phyloP scores from a whole-genome alignment of 30 jellyfish, hydroid and myxozoan genomes.

The Hydractinia symbiolongicarpus region DNA sequence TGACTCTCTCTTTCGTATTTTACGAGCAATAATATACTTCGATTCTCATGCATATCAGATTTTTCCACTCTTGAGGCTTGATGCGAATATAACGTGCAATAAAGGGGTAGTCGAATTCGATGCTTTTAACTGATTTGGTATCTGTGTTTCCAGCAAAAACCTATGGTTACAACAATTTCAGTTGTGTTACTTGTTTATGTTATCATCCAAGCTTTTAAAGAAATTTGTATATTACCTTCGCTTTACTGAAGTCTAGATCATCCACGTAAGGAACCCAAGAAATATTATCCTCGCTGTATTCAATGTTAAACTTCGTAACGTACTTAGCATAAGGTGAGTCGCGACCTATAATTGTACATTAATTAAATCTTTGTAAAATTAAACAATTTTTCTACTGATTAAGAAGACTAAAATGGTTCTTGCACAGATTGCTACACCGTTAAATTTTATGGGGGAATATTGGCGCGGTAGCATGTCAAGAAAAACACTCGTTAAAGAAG shows the following conservation, averaged over 20 bases:
- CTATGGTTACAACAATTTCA: not conserved
- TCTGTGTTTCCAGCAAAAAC: constrained; percentile 1
- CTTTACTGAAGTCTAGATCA: too few species aligned
- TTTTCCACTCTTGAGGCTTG: constrained; percentile 12
- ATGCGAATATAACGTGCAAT: constrained; percentile 21
- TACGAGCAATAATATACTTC: constrained; percentile 15
- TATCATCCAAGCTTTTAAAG: too few species aligned
- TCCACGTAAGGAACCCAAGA: not conserved
- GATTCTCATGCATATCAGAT: not conserved
- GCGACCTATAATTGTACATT: not conserved
- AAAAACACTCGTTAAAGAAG: too few species aligned
- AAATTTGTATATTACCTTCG: too few species aligned
- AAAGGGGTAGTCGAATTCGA: not conserved
- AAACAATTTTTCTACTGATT: too few species aligned
- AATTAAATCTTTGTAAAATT: too few species aligned
- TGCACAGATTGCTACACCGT: too few species aligned
- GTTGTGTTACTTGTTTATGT: too few species aligned
- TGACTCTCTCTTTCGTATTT: not conserved
- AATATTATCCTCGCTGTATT: not conserved
- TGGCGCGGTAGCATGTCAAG: too few species aligned
- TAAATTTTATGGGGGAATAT: too few species aligned
- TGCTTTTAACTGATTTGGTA: not conserved
- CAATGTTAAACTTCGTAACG: not conserved
- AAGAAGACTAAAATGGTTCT: too few species aligned
- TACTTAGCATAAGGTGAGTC: constrained; percentile 4